phyloP scores from a whole-genome alignment of 2,888 invertebrate species.

The Eupeodes latifasciatus region DNA sequence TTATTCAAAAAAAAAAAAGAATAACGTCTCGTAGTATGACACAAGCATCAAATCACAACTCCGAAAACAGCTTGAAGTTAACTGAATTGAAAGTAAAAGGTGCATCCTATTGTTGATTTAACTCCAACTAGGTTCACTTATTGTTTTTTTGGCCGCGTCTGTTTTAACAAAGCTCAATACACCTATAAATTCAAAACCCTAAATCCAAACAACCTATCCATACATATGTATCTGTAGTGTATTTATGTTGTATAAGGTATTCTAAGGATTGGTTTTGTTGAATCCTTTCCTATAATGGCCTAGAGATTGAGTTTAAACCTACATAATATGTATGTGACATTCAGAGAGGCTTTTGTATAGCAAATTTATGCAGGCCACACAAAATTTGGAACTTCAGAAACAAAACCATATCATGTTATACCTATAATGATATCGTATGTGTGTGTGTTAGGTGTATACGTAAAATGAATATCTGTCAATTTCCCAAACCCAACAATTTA shows the following conservation, averaged over 20 bases:
- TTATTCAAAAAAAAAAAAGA: no score
- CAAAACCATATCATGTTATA: conserved; percentile 25
- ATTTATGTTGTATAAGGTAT: conserved; percentile 28
- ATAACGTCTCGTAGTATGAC: no score
- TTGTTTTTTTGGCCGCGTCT: background rate
- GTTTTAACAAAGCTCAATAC: background rate
- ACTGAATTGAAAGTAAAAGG: no score
- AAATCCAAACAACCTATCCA: conserved; percentile 4
- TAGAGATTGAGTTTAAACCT: conserved; percentile 45
- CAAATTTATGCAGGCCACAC: conserved; percentile 17
- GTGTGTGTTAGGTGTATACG: background rate
- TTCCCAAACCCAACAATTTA: conserved; percentile 74
- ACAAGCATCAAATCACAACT: no score
- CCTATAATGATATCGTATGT: no score
- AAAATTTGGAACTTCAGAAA: conserved; percentile 41
- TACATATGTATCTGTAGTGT: background rate
- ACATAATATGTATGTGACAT: conserved; percentile 45
- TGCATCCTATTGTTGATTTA: background rate
- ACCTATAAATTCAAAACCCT: conserved; percentile 49
- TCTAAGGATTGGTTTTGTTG: conserved; percentile 37
- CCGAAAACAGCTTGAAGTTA: no score
- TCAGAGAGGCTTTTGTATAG: conserved; percentile 29
- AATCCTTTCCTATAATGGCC: conserved; percentile 70
- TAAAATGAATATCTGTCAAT: conserved; percentile 74
- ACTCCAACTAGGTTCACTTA: background rate